These are phyloP conservation scores for Drosophila paranaensis DNA, from an alignment of 2,888 invertebrate species.

Conservation along the genomic window DNA sequence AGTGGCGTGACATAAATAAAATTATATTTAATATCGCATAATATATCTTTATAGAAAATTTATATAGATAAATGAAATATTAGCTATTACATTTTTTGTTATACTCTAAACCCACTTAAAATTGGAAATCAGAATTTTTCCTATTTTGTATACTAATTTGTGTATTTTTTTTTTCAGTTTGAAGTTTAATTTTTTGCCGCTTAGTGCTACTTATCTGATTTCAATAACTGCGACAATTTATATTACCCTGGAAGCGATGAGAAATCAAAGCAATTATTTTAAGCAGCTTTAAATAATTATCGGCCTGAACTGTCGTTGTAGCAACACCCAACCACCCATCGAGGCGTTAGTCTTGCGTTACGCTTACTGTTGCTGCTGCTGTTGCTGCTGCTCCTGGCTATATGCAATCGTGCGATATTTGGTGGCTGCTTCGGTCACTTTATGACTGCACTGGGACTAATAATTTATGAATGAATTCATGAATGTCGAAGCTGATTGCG, in stretches of 20 bases:
- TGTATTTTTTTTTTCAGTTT: background rate
- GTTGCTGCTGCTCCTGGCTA: conserved; percentile 29
- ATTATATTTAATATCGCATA: background rate
- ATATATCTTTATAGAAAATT: background rate
- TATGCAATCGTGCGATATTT: conserved; percentile 75
- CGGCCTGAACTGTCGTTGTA: conserved; percentile 13
- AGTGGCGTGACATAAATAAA: background rate
- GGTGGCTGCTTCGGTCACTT: conserved; percentile 71
- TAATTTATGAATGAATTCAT: conserved; percentile 82
- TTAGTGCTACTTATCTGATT: background rate
- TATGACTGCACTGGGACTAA: conserved; percentile 78
- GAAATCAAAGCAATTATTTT: conserved; percentile 61
- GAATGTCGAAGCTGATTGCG: conserved; percentile 67
- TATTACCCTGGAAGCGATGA: conserved; percentile 17
- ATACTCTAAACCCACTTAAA: too few relatives aligned
- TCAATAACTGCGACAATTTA: conserved; percentile 33
- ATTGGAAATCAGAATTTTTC: background rate
- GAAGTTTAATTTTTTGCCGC: too few relatives aligned
- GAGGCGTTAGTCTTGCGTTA: background rate
- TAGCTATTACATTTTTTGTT: too few relatives aligned
- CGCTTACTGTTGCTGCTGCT: conserved; percentile 18
- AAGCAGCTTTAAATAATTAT: conserved; percentile 46
- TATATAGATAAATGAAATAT: too few relatives aligned
- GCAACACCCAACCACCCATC: conserved; percentile 21
- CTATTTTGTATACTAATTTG: background rate